Evolutionary conservation across 2,888 invertebrate genomes (phyloP), one percentile per base, ranked within the genome.

Genomic region (Candidula unifasciata): DNA sequence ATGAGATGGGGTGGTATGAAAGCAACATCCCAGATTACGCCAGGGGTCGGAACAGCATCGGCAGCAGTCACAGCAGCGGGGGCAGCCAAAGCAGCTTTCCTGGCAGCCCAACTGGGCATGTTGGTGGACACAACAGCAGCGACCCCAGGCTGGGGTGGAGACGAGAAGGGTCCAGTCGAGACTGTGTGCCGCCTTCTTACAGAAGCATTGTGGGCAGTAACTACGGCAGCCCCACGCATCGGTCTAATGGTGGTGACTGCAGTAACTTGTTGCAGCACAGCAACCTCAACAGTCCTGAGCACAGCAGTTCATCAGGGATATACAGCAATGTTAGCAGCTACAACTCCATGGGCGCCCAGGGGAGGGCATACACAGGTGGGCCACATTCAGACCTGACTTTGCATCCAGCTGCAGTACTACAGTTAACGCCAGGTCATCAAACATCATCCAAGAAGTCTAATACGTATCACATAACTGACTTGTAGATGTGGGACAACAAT

Each of bases 381-480:
- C 57, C 71, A 3, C 13, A 33, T 79, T 44, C 33, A n/a, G 37
- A 18, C 68, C 18, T 2, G 71, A 16, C 24, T n/a, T n/a, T n/a
- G n/a, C n/a, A n/a, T n/a, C n/a, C n/a, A 35, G 83, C 71, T n/a
- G 57, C 82, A 21, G 2, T 79, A 24, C 73, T 80, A 35, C 80
- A 74, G 30, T 80, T 8, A 35, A 37, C 71, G 54, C 21, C 60
- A 35, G 54, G 64, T 30, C 78, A 81, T 54, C 68, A 71, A 30
- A 54, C 79, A 2, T 30, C 83, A n/a, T 71, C 77, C 24, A 66
- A 66, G 60, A 64, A 79, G 10, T 60, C 60, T 21, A 82, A 79
- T 6, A 52, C 83, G 37, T 87, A 87, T 66, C 85, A 85, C 54
- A 85, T 85, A 33, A 87, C 87, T 24, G 87, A 87, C 69, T 80